These are phyloP conservation scores for Sicus ferrugineus DNA, from an alignment of 2,888 invertebrate species.

Conservation along the genomic window DNA sequence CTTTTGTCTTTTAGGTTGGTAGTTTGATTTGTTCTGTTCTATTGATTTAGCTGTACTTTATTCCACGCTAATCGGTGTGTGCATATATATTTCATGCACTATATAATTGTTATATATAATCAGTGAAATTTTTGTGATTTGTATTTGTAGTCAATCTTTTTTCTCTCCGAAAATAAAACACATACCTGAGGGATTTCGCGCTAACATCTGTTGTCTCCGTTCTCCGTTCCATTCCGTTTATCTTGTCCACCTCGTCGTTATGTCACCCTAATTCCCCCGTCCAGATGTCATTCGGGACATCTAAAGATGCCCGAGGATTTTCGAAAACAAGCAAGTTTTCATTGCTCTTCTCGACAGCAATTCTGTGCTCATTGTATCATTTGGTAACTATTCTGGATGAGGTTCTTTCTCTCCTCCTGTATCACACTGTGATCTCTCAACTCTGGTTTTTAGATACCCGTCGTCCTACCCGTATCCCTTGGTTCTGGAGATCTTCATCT, in stretches of 20 bases:
- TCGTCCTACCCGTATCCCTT: not conserved
- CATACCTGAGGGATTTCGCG: slow-evolving; percentile 66
- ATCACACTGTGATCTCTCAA: not conserved
- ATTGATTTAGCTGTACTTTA: not conserved
- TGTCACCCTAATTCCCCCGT: too few relatives aligned
- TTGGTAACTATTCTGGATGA: too few relatives aligned
- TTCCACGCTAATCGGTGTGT: slow-evolving; percentile 13
- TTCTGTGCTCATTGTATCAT: too few relatives aligned
- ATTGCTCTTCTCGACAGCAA: too few relatives aligned
- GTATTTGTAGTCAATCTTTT: slow-evolving; percentile 69
- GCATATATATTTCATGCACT: slow-evolving; percentile 37
- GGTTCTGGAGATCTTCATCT: not conserved
- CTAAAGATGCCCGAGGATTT: too few relatives aligned
- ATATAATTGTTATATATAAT: slow-evolving; percentile 17
- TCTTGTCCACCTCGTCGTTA: slow-evolving; percentile 8
- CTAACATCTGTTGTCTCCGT: slow-evolving; percentile 13
- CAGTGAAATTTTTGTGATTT: slow-evolving; percentile 45
- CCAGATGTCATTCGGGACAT: not conserved
- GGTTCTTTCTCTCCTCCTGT: slow-evolving; percentile 11
- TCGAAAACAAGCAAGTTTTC: too few relatives aligned
- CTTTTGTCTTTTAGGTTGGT: not conserved
- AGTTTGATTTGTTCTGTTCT: not conserved
- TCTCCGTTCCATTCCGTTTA: slow-evolving; percentile 5
- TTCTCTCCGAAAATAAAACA: slow-evolving; percentile 71
- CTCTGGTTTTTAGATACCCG: not conserved